Base-by-base conservation (phyloP, 64 coral and sea anemone genomes). In the Dendronephthya gigantea region DNA sequence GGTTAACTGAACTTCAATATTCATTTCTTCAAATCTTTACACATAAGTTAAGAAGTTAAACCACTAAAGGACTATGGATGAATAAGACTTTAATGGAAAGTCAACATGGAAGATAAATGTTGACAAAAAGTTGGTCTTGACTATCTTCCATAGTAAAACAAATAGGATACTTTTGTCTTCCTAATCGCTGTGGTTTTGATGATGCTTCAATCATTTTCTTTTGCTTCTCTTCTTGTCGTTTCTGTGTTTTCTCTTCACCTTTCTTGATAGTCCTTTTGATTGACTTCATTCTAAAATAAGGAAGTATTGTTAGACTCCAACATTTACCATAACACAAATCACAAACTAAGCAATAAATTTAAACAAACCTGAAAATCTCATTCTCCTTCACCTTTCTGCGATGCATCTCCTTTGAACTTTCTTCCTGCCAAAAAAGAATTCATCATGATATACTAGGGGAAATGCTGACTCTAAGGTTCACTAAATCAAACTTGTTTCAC, bases 331-430 rank as follows among this genome's bases (percentile, higher is more conserved):
- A 66, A 66, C 19, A 66, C 19, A 5, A 6, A 6, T 66, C 19
- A 5, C 19, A 66, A 66, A 66, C 19, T 17, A 66, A 15, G 19
- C 58, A 22, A 6, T n/a, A 4, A 66, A 7, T n/a, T 7, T 66
- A n/a, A 22, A 52, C 82, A 87, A n/a, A 96, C 94, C 94, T 96
- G 87, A 89, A 93, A 28, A 93, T 75, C 34, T 93, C 89, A 82
- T 97, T 97, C 47, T 97, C 83, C 52, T 50, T 49, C 4, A 66
- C 33, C 39, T 90, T 90, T 48, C 86, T 47, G 19, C 89, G 48
- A 39, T 88, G 92, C 88, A 88, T 83, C 52, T 96, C 83, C 32
- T 65, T 74, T 40, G 81, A 76, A 83, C 41, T 90, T 93, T 83
- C 51, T 75, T 96, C 41, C 45, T 70, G 49, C 23, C 87, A 75